Conservation (phyloP, 2,113 vertebrate genomes). For the Mustelus asterias region DNA sequence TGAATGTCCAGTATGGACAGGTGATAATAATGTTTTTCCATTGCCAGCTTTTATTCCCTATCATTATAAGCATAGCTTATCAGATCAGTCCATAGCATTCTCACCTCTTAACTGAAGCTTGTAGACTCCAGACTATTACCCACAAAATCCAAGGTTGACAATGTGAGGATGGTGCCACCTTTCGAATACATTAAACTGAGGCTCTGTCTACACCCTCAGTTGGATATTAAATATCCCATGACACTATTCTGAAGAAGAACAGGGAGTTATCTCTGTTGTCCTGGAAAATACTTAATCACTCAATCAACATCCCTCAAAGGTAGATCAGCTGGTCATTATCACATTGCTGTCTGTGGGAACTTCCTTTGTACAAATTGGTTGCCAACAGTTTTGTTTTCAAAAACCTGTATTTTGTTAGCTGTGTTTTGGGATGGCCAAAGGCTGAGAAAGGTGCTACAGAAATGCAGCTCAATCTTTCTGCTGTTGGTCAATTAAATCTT, state of each 20-base stretch:
- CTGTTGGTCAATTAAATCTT: neutral
- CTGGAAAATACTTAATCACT: neutral
- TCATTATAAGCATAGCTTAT: neutral
- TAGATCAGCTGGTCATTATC: neutral
- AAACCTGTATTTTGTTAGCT: neutral
- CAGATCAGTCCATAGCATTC: too few species aligned
- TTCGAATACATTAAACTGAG: neutral
- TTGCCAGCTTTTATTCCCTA: neutral
- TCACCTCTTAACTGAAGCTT: too few species aligned
- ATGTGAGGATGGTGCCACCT: too few species aligned
- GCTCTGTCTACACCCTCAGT: neutral
- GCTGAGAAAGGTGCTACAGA: neutral
- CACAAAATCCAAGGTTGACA: too few species aligned
- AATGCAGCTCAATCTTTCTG: neutral
- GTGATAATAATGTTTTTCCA: neutral
- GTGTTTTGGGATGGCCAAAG: neutral
- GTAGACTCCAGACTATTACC: too few species aligned
- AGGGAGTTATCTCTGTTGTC: neutral
- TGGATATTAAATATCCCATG: too few species aligned
- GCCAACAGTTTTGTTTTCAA: neutral
- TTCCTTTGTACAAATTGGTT: neutral
- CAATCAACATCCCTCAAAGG: neutral
- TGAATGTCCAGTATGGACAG: neutral
- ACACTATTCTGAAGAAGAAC: neutral
- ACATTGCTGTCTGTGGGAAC: neutral